Conservation (phyloP, 2,113 vertebrate genomes). For the Arothron firmamentum region DNA sequence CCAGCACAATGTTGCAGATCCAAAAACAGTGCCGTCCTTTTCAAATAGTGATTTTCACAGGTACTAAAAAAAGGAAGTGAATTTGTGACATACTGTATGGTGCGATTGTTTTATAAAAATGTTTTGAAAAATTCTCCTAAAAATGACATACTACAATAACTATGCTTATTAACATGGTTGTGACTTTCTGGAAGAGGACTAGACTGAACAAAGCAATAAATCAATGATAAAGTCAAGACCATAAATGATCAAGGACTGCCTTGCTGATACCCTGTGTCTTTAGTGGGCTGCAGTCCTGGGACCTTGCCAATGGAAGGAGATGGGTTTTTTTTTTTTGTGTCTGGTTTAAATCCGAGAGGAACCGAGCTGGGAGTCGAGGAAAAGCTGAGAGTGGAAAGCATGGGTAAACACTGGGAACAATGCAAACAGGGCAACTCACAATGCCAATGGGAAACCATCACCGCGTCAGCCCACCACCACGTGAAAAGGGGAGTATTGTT, state of each 20-base stretch:
- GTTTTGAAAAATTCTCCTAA: too few species aligned
- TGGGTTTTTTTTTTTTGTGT: constrained; percentile 63
- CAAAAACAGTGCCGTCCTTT: too few species aligned
- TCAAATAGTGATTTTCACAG: too few species aligned
- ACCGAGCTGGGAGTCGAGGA: constrained; percentile 61
- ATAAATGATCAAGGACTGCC: constrained; percentile 9
- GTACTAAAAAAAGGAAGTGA: too few species aligned
- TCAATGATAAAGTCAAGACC: too few species aligned
- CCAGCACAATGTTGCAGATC: too few species aligned
- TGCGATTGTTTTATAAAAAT: too few species aligned
- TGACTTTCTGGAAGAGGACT: too few species aligned
- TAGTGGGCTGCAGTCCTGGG: constrained; percentile 56
- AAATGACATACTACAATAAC: too few species aligned
- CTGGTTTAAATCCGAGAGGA: constrained; percentile 64
- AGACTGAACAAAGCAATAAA: too few species aligned
- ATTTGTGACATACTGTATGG: background rate
- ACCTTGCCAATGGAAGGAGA: constrained; percentile 71
- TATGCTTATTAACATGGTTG: too few species aligned
- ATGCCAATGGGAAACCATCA: constrained; percentile 67
- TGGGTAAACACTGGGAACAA: constrained; percentile 73
- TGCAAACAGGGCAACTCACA: constrained; percentile 56
- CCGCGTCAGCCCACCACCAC: constrained; percentile 61
- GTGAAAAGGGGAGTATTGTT: constrained; percentile 63
- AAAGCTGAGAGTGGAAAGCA: constrained; percentile 51
- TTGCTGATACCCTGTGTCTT: constrained; percentile 55